A percentile compares a stretch with the other conserved stretches of the same genome.
phyloP scores from a whole-genome alignment of 2,797 vertebrate genomes.

The Balearica regulorum region DNA sequence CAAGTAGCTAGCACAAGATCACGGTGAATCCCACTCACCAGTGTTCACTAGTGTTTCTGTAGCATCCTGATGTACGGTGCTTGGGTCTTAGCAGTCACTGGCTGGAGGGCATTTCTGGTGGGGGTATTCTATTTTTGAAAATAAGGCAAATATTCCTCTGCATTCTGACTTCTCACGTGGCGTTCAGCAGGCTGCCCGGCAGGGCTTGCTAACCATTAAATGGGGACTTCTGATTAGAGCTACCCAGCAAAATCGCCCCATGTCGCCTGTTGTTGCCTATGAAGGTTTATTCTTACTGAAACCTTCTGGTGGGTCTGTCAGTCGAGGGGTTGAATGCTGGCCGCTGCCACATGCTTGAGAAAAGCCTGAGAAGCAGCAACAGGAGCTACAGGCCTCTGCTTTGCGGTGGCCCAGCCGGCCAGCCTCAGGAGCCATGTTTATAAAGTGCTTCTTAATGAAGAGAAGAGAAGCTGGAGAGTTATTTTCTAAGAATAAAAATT shows the following conservation, averaged over 20 bases:
- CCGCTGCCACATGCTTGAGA: fast-evolving
- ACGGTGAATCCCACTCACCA: background rate
- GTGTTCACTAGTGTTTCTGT: background rate
- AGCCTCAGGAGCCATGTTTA: background rate
- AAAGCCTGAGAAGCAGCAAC: background rate
- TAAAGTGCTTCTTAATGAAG: conserved; percentile 28
- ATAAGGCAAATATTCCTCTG: background rate
- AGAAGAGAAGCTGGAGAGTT: conserved; percentile 13
- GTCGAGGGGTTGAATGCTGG: background rate
- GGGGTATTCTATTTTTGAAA: background rate
- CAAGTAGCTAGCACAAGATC: background rate
- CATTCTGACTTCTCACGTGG: fast-evolving
- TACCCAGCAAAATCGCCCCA: background rate
- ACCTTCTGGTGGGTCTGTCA: background rate
- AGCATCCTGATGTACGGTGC: no score
- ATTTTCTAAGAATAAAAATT: conserved; percentile 61
- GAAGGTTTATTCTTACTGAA: background rate
- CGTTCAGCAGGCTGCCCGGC: background rate
- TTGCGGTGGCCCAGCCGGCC: background rate
- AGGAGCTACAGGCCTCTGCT: background rate
- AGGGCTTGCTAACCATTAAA: background rate
- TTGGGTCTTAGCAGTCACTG: background rate
- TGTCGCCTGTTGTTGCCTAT: background rate
- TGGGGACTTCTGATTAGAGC: background rate
- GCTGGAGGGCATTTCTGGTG: background rate